Evolutionary conservation across 2,113 vertebrate species (phyloP).

Genomic region (Lasiurus borealis): DNA sequence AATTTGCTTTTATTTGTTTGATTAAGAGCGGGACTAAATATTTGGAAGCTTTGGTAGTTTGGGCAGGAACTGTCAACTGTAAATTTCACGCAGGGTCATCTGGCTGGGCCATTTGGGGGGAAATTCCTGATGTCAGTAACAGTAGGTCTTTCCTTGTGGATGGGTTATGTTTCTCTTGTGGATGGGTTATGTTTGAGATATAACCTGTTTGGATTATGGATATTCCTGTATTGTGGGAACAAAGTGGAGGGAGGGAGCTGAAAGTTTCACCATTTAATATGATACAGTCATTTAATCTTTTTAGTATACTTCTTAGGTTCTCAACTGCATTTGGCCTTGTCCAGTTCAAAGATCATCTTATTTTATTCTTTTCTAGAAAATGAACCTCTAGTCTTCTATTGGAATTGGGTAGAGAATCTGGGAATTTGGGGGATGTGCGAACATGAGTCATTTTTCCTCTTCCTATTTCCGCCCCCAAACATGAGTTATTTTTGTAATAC

Average conservation of each 20-base stretch:
- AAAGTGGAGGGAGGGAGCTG: background rate
- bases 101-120: background rate
- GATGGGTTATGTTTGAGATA: no score
- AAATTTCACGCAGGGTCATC: background rate
- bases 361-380: background rate
- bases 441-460: background rate
- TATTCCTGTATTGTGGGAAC: background rate
- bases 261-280: background rate
- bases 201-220: background rate
- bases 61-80: background rate
- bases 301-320: background rate
- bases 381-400: background rate
- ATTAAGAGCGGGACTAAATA: background rate
- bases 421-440: background rate
- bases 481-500: background rate
- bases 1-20: background rate
- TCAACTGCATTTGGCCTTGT: background rate
- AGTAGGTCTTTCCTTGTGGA: background rate
- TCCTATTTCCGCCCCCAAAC: background rate
- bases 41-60: background rate
- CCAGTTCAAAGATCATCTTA: background rate
- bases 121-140: background rate
- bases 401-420: background rate
- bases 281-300: background rate
- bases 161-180: background rate